Conservation (phyloP, 2,888 invertebrate species). For the Oeneis ivallda region DNA sequence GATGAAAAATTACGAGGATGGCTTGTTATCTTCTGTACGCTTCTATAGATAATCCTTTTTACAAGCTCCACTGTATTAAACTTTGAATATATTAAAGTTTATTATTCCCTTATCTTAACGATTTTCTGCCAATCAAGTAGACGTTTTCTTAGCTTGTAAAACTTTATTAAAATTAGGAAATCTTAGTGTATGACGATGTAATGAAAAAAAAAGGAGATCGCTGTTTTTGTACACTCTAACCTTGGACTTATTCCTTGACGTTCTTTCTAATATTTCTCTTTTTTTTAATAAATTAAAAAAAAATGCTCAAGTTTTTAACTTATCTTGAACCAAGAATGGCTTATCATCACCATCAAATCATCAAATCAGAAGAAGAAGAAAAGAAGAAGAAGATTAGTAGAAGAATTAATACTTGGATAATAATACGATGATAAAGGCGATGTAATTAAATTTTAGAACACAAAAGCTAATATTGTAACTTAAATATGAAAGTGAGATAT, state of each 20-base stretch:
- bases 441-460: too few relatives aligned
- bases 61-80: conserved; percentile 21
- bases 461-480: too few relatives aligned
- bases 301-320: too few relatives aligned
- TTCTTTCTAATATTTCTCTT: too few relatives aligned
- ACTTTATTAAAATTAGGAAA: conserved; percentile 10
- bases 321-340: too few relatives aligned
- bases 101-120: conserved; percentile 16
- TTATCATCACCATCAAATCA: too few relatives aligned
- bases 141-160: conserved; percentile 13
- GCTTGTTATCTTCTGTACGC: conserved; percentile 39
- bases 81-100: conserved; percentile 25
- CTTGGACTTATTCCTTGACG: not conserved
- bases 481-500: too few relatives aligned
- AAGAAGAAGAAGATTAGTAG: too few relatives aligned
- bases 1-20: conserved; percentile 42
- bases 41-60: conserved; percentile 39
- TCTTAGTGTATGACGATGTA: not conserved
- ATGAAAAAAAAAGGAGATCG: not conserved
- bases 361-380: too few relatives aligned
- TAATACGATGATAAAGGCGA: too few relatives aligned
- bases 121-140: conserved; percentile 9
- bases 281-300: too few relatives aligned
- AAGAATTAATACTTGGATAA: too few relatives aligned
- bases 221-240: not conserved